These are phyloP conservation scores for Anas georgica DNA, from an alignment of 2,797 vertebrate genomes.

Conservation along the genomic window DNA sequence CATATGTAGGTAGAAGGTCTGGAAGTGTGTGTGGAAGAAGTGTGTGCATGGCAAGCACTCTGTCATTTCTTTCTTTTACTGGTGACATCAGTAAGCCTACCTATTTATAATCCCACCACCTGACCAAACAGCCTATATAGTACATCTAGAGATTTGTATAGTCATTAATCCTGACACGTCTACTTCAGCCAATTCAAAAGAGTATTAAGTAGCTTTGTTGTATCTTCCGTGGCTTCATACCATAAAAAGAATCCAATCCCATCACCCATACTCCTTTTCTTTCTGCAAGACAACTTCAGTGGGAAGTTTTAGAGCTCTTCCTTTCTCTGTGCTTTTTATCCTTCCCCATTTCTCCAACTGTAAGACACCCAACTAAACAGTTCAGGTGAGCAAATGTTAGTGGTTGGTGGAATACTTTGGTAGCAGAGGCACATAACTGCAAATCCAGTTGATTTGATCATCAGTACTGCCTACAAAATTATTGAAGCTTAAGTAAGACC, in stretches of 20 bases:
- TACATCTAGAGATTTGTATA: slow-evolving; percentile 64
- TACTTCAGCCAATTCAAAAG: slow-evolving; percentile 74
- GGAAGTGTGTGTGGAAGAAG: not conserved
- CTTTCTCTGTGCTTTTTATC: not conserved
- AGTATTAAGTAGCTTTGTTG: slow-evolving; percentile 80
- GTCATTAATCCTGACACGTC: slow-evolving; percentile 68
- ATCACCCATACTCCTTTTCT: not conserved
- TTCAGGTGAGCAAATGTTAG: not conserved
- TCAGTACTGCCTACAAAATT: not conserved
- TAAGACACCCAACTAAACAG: not conserved
- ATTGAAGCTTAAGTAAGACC: not conserved
- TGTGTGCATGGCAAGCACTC: not conserved
- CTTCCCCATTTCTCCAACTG: not conserved
- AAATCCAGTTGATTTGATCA: not conserved
- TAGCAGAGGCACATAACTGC: not conserved
- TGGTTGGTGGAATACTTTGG: not conserved
- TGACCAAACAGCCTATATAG: slow-evolving; percentile 56
- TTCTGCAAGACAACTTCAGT: not conserved
- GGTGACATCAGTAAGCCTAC: slow-evolving; percentile 73
- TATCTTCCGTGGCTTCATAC: slow-evolving; percentile 50
- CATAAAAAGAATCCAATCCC: slow-evolving; percentile 4
- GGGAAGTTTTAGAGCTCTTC: not conserved
- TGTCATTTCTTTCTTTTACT: not conserved
- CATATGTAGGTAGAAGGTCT: not conserved
- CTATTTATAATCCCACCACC: slow-evolving; percentile 73